Conservation (phyloP, 2,888 invertebrate genomes). For the Drosophila eohydei region DNA sequence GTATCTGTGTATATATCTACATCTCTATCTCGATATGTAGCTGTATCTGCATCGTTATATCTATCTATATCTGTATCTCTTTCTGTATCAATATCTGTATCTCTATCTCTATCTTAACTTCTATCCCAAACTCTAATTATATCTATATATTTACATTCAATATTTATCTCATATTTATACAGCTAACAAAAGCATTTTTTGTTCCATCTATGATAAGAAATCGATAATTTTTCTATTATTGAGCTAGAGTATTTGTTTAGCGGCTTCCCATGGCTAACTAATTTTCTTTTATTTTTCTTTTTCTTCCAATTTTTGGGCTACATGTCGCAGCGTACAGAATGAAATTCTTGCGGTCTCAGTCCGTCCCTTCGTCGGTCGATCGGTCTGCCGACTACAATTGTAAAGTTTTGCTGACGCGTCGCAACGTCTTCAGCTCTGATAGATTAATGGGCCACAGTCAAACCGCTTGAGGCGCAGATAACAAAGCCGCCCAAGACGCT, state of each 20-base stretch:
- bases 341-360: slow-evolving; percentile 49
- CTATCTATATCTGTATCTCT: background rate
- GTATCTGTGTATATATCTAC: background rate
- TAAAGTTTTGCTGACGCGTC: slow-evolving; percentile 20
- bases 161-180: slow-evolving; percentile 7
- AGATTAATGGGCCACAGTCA: slow-evolving; percentile 77
- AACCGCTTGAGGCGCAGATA: slow-evolving; percentile 31
- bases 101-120: background rate
- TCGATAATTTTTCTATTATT: background rate
- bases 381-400: slow-evolving; percentile 5
- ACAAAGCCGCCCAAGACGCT: slow-evolving; percentile 45
- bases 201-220: background rate
- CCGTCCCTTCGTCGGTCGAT: background rate
- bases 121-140: background rate
- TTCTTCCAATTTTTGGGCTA: slow-evolving; percentile 26
- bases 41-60: background rate
- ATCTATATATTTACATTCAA: background rate
- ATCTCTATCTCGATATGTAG: background rate
- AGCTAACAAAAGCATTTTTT: background rate
- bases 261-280: background rate
- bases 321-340: slow-evolving; percentile 33
- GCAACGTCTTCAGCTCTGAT: slow-evolving; percentile 56
- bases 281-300: slow-evolving; percentile 12
- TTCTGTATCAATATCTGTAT: background rate
- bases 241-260: slow-evolving; percentile 1